Conservation (phyloP, 2,797 vertebrate species). For the Setipinna tenuifilis region DNA sequence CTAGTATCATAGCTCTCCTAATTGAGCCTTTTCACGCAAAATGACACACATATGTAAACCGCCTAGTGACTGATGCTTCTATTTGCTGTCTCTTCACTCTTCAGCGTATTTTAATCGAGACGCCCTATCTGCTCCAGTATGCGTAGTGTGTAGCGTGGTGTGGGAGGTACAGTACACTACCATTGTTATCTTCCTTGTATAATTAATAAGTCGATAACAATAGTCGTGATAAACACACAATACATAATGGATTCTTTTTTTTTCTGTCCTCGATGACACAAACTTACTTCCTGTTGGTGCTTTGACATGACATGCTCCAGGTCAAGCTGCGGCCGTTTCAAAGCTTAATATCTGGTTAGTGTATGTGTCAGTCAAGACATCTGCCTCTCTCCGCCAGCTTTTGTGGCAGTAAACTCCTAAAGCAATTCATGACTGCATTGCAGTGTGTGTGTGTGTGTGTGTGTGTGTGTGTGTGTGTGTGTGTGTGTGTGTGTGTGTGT, state of each 20-base stretch:
- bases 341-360: background rate
- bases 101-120: no score
- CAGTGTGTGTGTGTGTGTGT: conserved; percentile 31
- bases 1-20: background rate
- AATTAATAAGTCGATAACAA: no score
- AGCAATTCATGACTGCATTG: conserved; percentile 5
- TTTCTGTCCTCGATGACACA: background rate
- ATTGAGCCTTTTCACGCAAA: background rate
- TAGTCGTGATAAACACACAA: no score
- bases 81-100: background rate
- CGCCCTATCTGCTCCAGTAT: no score
- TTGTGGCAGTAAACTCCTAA: background rate
- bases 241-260: no score
- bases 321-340: background rate
- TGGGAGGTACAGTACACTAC: no score
- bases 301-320: background rate
- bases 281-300: background rate
- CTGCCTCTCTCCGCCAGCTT: background rate
- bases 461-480: background rate
- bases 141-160: background rate
- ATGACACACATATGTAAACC: background rate
- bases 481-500: background rate
- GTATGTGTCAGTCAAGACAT: background rate
- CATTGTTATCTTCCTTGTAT: no score
- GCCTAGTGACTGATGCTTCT: background rate